Evolutionary conservation across 53 echinoderm and acorn worm species (phyloP), one percentile per base, ranked within the genome.

Genomic region (Temnopleurus reevesii): DNA sequence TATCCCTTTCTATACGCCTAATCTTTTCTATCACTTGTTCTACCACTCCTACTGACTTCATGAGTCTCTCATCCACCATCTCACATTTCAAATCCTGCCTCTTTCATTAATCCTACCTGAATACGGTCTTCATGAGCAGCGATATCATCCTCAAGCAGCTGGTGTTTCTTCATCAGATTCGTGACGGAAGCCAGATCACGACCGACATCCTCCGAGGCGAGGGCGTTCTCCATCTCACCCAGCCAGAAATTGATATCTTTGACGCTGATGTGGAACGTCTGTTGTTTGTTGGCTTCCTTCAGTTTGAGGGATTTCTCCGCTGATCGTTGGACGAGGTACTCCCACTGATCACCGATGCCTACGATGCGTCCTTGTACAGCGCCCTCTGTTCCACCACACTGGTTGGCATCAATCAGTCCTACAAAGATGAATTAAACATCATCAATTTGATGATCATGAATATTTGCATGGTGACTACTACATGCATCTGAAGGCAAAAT

Each of bases 201-300:
- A 51, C 98, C 98, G n/a, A 95, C 81, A 65, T 97, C 88, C 79
- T 94, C 94, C 4, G 94, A 94, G 41, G 95, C 86, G 76, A 98
- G 92, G 51, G 92, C 94, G 30, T 96, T 94, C 89, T 98, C 98
- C 59, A 95, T 94, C 94, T 98, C 98, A 58, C 95, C 93, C 31
- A 98, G 95, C 98, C 98, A 98, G 94, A 95, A 98, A 77, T 98
- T 94, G 81, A 98, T 98, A 85, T 98, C 98, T 86, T 98, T 98
- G 92, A 98, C 89, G 55, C 94, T 93, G 94, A 98, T 98, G 93
- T 98, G 94, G 93, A 95, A 98, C 33, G 95, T 96, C 90, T 95
- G 95, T 45, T 98, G 95, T 60, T 95, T 95, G 95, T 98, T 98
- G 63, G 98, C 98, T 66, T 98, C 98, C 81, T 96, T 95, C 77